A percentile compares a stretch with the other conserved stretches of the same genome.
Conservation (phyloP, 2,113 vertebrate genomes). For the Pomatorhinus ruficollis region DNA sequence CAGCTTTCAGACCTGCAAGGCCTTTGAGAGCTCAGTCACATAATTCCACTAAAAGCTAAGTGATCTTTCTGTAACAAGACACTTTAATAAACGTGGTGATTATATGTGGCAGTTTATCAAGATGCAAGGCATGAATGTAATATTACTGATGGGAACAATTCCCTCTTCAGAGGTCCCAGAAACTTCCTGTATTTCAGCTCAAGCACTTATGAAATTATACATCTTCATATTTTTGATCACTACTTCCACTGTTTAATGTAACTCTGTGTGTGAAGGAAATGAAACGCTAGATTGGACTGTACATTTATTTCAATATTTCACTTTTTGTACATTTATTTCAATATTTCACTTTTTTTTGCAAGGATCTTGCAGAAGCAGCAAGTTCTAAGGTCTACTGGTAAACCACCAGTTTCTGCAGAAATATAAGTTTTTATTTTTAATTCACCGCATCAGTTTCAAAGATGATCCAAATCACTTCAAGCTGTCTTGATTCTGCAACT, state of each 20-base stretch:
- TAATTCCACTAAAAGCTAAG: background rate
- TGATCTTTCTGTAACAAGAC: background rate
- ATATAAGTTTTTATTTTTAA: background rate
- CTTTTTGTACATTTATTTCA: background rate
- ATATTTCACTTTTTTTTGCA: background rate
- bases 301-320: background rate
- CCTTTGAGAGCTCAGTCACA: background rate
- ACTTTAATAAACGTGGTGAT: background rate
- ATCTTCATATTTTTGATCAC: background rate
- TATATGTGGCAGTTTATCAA: background rate
- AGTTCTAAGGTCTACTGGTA: background rate
- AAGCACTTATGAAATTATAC: background rate
- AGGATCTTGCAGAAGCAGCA: background rate
- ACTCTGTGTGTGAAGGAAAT: background rate
- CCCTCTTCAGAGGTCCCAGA: background rate
- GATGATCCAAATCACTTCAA: background rate
- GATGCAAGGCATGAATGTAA: background rate
- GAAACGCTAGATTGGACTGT: rapidly evolving
- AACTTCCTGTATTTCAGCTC: background rate
- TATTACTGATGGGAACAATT: background rate
- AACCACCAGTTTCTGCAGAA: background rate
- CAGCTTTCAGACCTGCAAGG: background rate
- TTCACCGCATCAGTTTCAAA: background rate
- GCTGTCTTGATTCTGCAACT: background rate
- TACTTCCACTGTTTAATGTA: background rate